phyloP scores from a whole-genome alignment of 2,888 invertebrate genomes.

The Trichacis sp. region DNA sequence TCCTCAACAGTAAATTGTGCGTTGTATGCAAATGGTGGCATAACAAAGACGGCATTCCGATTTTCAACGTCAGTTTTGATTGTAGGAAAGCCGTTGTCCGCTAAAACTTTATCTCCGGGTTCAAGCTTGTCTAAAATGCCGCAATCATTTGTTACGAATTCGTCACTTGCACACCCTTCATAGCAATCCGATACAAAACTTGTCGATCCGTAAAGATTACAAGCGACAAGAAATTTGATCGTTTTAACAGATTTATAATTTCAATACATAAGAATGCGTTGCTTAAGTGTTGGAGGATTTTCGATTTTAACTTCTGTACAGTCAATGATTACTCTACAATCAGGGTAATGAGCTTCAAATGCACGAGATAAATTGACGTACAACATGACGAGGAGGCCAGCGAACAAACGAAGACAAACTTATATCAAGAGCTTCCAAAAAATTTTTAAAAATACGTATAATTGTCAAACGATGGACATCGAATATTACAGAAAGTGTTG shows the following conservation, averaged over 20 bases:
- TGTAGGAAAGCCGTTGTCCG: conserved; percentile 15
- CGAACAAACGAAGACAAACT: no score
- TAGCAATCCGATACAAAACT: conserved; percentile 48
- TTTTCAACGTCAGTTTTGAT: neutral
- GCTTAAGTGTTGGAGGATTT: no score
- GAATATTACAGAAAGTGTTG: no score
- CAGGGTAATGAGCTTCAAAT: no score
- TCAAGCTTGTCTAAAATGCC: conserved; percentile 46
- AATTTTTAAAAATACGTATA: no score
- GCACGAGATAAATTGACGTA: no score
- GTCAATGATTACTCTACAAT: no score
- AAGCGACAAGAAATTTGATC: conserved; percentile 41
- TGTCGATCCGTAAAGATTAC: conserved; percentile 43
- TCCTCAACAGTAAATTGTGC: conserved; percentile 3
- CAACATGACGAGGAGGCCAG: no score
- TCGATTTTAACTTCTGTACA: no score
- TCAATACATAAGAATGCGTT: conserved; percentile 41
- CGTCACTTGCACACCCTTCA: conserved; percentile 44
- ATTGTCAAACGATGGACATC: no score
- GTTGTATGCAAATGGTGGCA: conserved; percentile 7
- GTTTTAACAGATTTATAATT: conserved; percentile 34
- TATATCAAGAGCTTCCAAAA: no score
- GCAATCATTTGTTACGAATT: conserved; percentile 43
- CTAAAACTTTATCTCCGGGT: conserved; percentile 34
- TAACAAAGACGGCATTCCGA: conserved; percentile 34